Conservation (phyloP, 1,140 invertebrate species). For the Drosophila ananassae region DNA sequence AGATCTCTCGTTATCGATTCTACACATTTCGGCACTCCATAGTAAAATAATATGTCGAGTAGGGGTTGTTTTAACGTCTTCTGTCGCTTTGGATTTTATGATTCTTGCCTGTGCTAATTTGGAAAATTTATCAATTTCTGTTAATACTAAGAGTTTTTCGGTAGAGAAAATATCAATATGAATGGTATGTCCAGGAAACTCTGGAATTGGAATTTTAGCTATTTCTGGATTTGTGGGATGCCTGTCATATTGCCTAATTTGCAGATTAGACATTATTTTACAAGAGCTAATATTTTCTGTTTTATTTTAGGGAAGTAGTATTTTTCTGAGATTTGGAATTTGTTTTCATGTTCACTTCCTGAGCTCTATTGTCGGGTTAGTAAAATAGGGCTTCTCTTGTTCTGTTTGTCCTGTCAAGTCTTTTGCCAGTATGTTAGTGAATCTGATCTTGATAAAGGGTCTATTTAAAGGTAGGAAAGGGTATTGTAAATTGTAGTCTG, state of each 20-base stretch:
- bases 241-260: conserved; percentile 20
- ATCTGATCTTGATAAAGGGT: conserved; percentile 2
- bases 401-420: not conserved
- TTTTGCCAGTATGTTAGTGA: not conserved
- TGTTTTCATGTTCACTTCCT: conserved; percentile 9
- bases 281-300: conserved; percentile 1
- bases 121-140: not conserved
- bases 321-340: conserved; percentile 8
- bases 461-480: too few relatives aligned
- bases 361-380: not conserved
- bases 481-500: too few relatives aligned
- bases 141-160: not conserved
- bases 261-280: conserved; percentile 31
- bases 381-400: not conserved
- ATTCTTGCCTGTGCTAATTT: not conserved
- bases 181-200: not conserved
- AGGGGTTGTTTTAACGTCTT: conserved; percentile 32
- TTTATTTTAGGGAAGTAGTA: conserved; percentile 15
- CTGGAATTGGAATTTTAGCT: not conserved
- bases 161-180: conserved; percentile 45
- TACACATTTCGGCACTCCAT: conserved; percentile 36
- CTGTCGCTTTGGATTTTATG: conserved; percentile 25
- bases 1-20: conserved; percentile 49
- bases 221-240: not conserved
- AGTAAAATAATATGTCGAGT: conserved; percentile 28